Evolutionary conservation across 2,888 invertebrate species (phyloP), one percentile per base, ranked within the genome.

Genomic region (Spisula subtruncata): DNA sequence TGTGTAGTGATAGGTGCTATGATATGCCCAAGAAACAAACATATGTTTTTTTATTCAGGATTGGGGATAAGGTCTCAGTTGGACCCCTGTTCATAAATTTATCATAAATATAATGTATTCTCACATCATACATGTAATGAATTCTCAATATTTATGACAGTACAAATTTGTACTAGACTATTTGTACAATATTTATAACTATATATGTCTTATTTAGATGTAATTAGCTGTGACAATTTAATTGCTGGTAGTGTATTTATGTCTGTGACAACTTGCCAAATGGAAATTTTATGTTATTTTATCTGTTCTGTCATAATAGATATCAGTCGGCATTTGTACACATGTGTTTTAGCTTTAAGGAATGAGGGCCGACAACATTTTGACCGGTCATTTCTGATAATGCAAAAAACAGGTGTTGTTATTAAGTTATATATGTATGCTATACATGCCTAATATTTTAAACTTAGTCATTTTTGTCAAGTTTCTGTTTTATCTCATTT

Each of bases 361-460:
- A 66, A 66, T 25, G 25, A 25, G n/a, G 20, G 41, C 41, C 41
- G 60, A 25, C 25, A 12, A 66, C 60, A 25, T 25, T 10, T 66
- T 5, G 25, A 8, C 41, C n/a, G 25, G 60, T 66, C 60, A 66
- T 66, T 25, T 66, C 25, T 25, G 60, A 66, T 66, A 12, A 66
- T 66, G 25, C n/a, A 66, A n/a, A 66, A 66, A 25, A 66, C 10
- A n/a, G 10, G 25, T 66, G 60, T 66, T 66, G 60, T 66, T 66
- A n/a, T 60, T 56, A n/a, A n/a, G 41, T 41, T 41, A 41, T 41
- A 41, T 5, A 41, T 8, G 41, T 41, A 60, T n/a, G n/a, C n/a
- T n/a, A n/a, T n/a, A n/a, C 2, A 66, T 25, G 60, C 60, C 60
- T 10, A 66, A 66, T 66, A 66, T 66, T 66, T 66, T 66, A 66